A percentile compares a stretch with the other conserved stretches of the same genome.
These are phyloP conservation scores for Campoplex capitator DNA, from an alignment of 2,888 invertebrate species.

Conservation along the genomic window DNA sequence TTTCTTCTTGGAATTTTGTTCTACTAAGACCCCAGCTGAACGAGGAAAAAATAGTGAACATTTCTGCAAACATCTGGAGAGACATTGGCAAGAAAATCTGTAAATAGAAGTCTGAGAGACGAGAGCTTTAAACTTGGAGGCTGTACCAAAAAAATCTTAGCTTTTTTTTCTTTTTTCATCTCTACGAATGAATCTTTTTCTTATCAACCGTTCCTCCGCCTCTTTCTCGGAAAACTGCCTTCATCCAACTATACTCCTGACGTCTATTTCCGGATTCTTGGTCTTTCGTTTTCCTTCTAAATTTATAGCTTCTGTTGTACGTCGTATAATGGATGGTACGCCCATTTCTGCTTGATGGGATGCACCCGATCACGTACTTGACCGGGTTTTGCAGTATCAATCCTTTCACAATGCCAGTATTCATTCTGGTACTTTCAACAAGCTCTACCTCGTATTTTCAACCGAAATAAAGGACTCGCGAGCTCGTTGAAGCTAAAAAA, in stretches of 20 bases:
- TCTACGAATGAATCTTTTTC: conserved; percentile 5
- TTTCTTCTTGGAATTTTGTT: conserved; percentile 20
- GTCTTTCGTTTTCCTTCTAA: conserved; percentile 21
- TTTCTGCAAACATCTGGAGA: not conserved
- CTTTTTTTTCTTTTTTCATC: not conserved
- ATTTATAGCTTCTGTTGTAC: conserved; percentile 53
- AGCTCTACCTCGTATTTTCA: not conserved
- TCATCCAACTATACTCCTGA: conserved; percentile 30
- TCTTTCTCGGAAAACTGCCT: conserved; percentile 32
- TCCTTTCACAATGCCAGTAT: not conserved
- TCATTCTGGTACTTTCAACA: not conserved
- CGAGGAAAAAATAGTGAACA: not conserved
- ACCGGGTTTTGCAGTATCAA: conserved; percentile 14
- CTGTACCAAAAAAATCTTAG: not conserved
- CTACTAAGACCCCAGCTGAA: conserved; percentile 16
- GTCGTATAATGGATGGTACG: conserved; percentile 39
- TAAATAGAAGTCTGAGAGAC: not conserved
- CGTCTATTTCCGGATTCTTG: conserved; percentile 39
- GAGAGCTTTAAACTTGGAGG: not conserved
- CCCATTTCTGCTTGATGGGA: conserved; percentile 31
- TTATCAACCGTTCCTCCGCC: conserved; percentile 2
- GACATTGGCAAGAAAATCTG: not conserved
- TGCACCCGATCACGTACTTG: conserved; percentile 14
- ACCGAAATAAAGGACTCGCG: not conserved
- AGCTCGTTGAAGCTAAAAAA: not conserved